Evolutionary conservation across 1,140 invertebrate species (phyloP).

Genomic region (Drosophila mojavensis): DNA sequence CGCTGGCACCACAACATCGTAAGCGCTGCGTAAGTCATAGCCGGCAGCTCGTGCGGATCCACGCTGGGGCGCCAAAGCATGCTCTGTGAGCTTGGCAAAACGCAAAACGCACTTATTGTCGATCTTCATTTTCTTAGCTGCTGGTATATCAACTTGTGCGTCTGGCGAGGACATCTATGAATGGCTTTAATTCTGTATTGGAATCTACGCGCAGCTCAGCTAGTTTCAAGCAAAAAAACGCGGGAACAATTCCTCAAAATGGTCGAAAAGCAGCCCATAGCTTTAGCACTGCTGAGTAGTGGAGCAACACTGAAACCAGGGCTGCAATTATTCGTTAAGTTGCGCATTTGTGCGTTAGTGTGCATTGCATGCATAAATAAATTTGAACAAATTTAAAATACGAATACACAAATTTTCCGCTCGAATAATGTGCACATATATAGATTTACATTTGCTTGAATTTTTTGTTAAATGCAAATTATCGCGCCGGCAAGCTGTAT

Average conservation of each 20-base stretch:
- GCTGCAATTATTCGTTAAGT: not conserved
- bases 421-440: no score
- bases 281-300: not conserved
- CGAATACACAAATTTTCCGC: not conserved
- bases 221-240: not conserved
- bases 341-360: not conserved
- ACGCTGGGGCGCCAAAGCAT: slow-evolving; percentile 92
- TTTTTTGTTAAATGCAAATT: not conserved
- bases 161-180: slow-evolving; percentile 56
- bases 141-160: slow-evolving; percentile 40
- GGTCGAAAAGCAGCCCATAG: no score
- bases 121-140: slow-evolving; percentile 84
- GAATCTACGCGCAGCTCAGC: not conserved
- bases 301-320: not conserved
- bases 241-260: not conserved
- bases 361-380: not conserved
- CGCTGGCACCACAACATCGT: slow-evolving; percentile 92
- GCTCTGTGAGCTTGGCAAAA: slow-evolving; percentile 91
- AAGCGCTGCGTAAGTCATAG: slow-evolving; percentile 96
- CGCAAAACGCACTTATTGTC: slow-evolving; percentile 85
- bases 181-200: not conserved
- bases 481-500: not conserved
- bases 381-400: not conserved
- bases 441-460: not conserved
- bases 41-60: slow-evolving; percentile 95